Evolutionary conservation across 2,797 vertebrate species (phyloP).

Genomic region (Dryobates pubescens): DNA sequence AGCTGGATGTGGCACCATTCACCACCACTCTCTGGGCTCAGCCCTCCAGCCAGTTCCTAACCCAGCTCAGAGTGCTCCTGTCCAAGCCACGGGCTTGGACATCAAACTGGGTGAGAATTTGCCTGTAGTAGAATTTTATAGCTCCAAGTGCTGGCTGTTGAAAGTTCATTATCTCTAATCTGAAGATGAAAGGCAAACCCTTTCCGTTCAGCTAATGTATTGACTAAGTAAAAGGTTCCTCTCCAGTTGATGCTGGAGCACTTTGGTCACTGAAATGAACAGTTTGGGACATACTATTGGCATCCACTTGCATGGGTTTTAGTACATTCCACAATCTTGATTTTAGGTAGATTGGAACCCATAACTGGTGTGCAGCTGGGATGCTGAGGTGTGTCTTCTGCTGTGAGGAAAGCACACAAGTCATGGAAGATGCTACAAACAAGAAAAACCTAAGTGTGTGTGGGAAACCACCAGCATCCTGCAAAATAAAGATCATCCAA

Average conservation of each 20-base stretch:
- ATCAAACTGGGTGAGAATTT: neutral
- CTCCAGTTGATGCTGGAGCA: neutral
- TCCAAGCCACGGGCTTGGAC: no score
- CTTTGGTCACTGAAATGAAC: neutral
- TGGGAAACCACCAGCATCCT: neutral
- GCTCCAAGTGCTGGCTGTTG: neutral
- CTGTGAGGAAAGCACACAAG: neutral
- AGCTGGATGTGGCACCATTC: no score
- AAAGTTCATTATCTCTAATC: slow-evolving; percentile 13
- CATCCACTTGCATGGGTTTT: neutral
- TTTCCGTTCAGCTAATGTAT: neutral
- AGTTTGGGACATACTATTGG: neutral
- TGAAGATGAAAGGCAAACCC: neutral
- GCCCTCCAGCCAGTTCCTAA: no score
- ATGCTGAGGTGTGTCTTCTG: neutral
- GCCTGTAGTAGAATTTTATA: neutral
- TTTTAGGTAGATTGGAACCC: neutral
- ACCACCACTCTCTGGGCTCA: no score
- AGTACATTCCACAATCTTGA: neutral
- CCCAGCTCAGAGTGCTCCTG: no score
- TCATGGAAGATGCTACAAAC: neutral
- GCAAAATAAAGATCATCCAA: neutral
- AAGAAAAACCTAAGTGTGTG: neutral
- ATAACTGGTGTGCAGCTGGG: neutral
- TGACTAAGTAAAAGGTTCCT: neutral